A percentile compares a stretch with the other conserved stretches of the same genome.
phyloP scores from a whole-genome alignment of 2,113 vertebrate species.

The Limanda limanda region DNA sequence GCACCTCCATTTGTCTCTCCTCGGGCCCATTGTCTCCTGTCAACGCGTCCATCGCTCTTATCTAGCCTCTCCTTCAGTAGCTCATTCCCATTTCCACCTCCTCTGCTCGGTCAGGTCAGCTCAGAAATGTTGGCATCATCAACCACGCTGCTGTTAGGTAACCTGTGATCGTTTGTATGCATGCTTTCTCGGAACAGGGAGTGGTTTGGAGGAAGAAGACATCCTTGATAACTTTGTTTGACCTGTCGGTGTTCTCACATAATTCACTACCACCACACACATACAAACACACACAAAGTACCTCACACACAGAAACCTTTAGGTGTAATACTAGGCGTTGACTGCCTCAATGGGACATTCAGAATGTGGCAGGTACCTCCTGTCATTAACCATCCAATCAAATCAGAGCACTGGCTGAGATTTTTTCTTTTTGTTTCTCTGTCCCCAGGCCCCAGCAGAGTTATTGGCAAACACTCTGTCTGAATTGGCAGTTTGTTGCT shows the following conservation, averaged over 20 bases:
- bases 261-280: not conserved
- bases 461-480: constrained; percentile 50
- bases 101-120: constrained; percentile 13
- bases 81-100: constrained; percentile 39
- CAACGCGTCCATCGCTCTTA: not conserved
- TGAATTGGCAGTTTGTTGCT: constrained; percentile 57
- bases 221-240: constrained; percentile 71
- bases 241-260: constrained; percentile 52
- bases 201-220: constrained; percentile 61
- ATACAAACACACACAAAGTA: not conserved
- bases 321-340: not conserved
- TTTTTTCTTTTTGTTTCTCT: constrained; percentile 27
- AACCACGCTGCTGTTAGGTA: constrained; percentile 44
- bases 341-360: constrained; percentile 19
- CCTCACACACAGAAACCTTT: constrained; percentile 6
- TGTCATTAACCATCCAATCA: constrained; percentile 26
- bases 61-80: constrained; percentile 3
- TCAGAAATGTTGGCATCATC: constrained; percentile 16
- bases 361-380: constrained; percentile 22
- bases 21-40: constrained; percentile 19
- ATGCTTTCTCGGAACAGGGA: constrained; percentile 67
- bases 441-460: constrained; percentile 22
- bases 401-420: constrained; percentile 31
- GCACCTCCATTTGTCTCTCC: constrained; percentile 20
- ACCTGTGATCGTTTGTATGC: constrained; percentile 37